phyloP scores from a whole-genome alignment of 2,888 invertebrate species.

The Caenorhabditis plicata region DNA sequence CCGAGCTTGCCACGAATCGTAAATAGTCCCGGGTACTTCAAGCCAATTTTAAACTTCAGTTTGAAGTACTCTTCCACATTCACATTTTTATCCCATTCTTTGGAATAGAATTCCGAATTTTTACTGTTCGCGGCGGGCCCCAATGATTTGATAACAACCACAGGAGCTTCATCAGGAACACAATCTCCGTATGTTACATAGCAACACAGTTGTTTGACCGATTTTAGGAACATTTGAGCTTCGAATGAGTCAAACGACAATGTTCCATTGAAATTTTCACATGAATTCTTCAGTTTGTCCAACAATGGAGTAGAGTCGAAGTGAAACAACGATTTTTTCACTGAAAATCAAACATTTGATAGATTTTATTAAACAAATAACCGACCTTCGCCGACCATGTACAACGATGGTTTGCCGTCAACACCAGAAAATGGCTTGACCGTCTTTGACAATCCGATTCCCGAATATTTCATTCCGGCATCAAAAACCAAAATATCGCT shows the following conservation, averaged over 20 bases:
- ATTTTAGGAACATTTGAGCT: constrained; percentile 6
- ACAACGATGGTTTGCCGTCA: constrained; percentile 4
- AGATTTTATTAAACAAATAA: neutral
- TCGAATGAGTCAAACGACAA: constrained; percentile 5
- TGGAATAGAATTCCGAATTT: constrained; percentile 3
- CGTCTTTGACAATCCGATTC: constrained; percentile 16
- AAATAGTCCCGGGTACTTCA: constrained; percentile 12
- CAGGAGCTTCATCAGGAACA: neutral
- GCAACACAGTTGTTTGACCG: constrained; percentile 10
- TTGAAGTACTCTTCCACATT: constrained; percentile 10
- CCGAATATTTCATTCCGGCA: constrained; percentile 11
- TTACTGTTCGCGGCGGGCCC: no score
- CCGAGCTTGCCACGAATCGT: constrained; percentile 12
- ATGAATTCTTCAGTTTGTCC: neutral
- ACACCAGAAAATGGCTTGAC: constrained; percentile 17
- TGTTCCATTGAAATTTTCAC: constrained; percentile 7
- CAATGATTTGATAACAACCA: no score
- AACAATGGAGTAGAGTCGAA: constrained; percentile 7
- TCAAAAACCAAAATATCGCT: neutral
- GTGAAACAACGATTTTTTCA: constrained; percentile 20
- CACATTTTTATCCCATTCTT: neutral
- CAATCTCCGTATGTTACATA: constrained; percentile 11
- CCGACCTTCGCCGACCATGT: constrained; percentile 18
- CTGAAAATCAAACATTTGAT: constrained; percentile 1
- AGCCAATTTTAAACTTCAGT: constrained; percentile 4